Evolutionary conservation across 2,888 invertebrate genomes (phyloP).

Genomic region (Bhutanitis thaidina): DNA sequence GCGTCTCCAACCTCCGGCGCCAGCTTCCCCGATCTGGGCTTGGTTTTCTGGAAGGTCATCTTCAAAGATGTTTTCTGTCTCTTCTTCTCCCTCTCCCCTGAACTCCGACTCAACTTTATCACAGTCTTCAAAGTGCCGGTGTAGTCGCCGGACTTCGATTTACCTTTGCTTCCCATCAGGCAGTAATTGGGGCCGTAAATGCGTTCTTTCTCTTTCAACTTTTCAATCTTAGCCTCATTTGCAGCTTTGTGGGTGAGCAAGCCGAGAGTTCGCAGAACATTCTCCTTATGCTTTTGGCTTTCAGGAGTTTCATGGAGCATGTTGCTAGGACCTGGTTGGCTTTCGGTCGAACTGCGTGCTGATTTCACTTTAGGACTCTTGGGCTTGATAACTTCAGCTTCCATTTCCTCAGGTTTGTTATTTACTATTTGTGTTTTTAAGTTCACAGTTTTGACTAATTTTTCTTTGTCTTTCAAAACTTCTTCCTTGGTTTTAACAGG

Average conservation of each 20-base stretch:
- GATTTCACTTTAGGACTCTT: constrained; percentile 47
- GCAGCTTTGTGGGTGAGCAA: constrained; percentile 87
- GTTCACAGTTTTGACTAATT: constrained; percentile 20
- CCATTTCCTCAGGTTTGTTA: constrained; percentile 26
- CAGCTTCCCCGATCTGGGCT: constrained; percentile 80
- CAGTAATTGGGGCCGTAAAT: constrained; percentile 44
- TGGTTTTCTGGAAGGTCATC: constrained; percentile 88
- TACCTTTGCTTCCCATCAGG: constrained; percentile 43
- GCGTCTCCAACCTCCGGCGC: constrained; percentile 60
- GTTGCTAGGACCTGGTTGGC: constrained; percentile 59
- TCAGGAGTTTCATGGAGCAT: constrained; percentile 79
- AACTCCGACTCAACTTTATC: constrained; percentile 85
- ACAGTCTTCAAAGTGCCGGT: constrained; percentile 92
- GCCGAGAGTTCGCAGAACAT: constrained; percentile 86
- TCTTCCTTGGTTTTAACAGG: constrained; percentile 24
- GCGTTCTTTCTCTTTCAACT: constrained; percentile 71
- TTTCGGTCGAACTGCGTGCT: constrained; percentile 50
- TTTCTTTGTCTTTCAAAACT: constrained; percentile 12
- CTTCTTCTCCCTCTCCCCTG: constrained; percentile 76
- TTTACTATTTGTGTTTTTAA: constrained; percentile 18
- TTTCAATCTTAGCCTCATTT: constrained; percentile 82
- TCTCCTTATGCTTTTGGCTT: constrained; percentile 84
- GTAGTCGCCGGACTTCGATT: constrained; percentile 74
- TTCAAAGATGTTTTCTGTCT: constrained; percentile 85
- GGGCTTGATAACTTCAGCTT: constrained; percentile 28